Evolutionary conservation across 2,888 invertebrate species (phyloP).

Genomic region (Junonia oenone): DNA sequence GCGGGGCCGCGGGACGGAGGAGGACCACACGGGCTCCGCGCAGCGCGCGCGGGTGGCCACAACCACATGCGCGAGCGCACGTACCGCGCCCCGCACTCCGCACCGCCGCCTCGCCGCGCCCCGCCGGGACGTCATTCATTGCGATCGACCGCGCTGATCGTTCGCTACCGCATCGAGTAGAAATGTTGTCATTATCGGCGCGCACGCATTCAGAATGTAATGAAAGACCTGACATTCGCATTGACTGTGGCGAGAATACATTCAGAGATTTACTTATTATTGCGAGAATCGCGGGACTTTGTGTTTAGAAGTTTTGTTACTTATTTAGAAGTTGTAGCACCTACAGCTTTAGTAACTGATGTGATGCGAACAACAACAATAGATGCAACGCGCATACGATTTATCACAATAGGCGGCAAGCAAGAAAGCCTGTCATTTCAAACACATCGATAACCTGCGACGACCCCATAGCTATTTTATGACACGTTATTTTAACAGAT

Average conservation of each 20-base stretch:
- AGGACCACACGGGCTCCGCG: slow-evolving; percentile 79
- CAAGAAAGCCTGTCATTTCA: slow-evolving; percentile 54
- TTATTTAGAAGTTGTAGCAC: not conserved
- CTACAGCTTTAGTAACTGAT: not conserved
- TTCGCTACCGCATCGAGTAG: slow-evolving; percentile 68
- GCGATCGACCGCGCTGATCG: slow-evolving; percentile 72
- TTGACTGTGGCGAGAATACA: slow-evolving; percentile 45
- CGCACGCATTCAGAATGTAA: slow-evolving; percentile 65
- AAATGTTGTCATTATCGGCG: slow-evolving; percentile 73
- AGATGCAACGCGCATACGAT: not conserved
- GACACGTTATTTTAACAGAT: no score
- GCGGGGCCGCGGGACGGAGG: slow-evolving; percentile 38
- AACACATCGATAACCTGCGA: slow-evolving; percentile 51
- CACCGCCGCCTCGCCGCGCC: no score
- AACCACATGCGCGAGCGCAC: slow-evolving; percentile 69
- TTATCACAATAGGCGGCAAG: slow-evolving; percentile 27
- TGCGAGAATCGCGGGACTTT: slow-evolving; percentile 32
- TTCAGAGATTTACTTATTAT: slow-evolving; percentile 51
- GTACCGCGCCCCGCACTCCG: slow-evolving; percentile 44
- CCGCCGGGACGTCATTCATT: slow-evolving; percentile 71
- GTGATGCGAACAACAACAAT: not conserved
- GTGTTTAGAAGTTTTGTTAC: not conserved
- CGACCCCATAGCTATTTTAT: slow-evolving; percentile 49
- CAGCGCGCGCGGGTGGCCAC: slow-evolving; percentile 78
- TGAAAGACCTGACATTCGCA: slow-evolving; percentile 53